Percentiles rank a stretch among this genome's conserved stretches.
phyloP scores from a whole-genome alignment of 1,140 invertebrate genomes.

The Drosophila setifemur region DNA sequence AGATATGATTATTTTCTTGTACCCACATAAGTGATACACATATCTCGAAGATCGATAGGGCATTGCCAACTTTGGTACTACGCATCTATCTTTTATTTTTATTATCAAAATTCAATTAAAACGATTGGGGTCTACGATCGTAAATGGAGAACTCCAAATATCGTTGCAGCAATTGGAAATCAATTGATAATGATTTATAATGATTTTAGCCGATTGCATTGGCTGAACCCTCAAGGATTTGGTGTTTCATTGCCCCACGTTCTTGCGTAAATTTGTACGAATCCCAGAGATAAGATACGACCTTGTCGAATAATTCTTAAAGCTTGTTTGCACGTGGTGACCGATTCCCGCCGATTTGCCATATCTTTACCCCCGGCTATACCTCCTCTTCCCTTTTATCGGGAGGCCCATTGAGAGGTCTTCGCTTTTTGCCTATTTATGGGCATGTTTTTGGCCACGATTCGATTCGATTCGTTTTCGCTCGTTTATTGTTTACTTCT shows the following conservation, averaged over 20 bases:
- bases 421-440: conserved; percentile 69
- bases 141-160: conserved; percentile 3
- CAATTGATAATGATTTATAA: neutral
- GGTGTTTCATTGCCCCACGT: neutral
- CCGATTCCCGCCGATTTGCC: neutral
- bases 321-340: conserved; percentile 13
- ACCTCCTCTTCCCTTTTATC: conserved; percentile 1
- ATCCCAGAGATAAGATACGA: conserved; percentile 47
- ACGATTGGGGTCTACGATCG: neutral
- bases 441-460: conserved; percentile 55
- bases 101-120: conserved; percentile 1
- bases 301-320: conserved; percentile 32
- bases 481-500: conserved; percentile 40
- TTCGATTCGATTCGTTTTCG: conserved; percentile 22
- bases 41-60: conserved; percentile 27
- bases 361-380: neutral
- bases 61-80: conserved; percentile 12
- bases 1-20: neutral
- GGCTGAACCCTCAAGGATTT: neutral
- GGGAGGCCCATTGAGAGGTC: conserved; percentile 14
- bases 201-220: neutral
- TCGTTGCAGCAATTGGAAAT: neutral
- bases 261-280: neutral
- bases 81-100: neutral
- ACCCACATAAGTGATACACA: neutral